Evolutionary conservation across 2,113 vertebrate species (phyloP), one percentile per base, ranked within the genome.

Genomic region (Oncorhynchus kisutch): DNA sequence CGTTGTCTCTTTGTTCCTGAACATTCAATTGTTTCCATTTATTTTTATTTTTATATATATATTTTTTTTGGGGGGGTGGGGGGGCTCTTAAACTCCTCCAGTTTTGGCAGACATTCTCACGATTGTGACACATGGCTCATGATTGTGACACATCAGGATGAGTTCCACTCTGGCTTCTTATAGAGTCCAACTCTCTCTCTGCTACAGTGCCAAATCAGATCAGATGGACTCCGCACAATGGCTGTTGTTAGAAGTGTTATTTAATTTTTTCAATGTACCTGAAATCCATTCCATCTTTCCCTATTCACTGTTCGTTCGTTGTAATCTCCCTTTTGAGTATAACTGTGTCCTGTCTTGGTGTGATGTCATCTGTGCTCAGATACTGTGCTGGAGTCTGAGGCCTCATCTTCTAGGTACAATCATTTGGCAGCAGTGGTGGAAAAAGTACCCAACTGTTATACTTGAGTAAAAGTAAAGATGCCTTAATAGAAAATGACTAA

Each of bases 201-300:
- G n/a, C 49, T 59, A 24, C 69, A 25, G 48, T 76, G 48, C 74
- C 62, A 78, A 39, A 79, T 74, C n/a, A 70, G 68, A 79, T 74
- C 68, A 70, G 68, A 70, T 70, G 68, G 22, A 13, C 20, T 70
- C 12, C 5, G 22, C 68, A 70, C 45, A 49, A 70, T 49, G 39
- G 68, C 20, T 20, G 67, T 12, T 24, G 39, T 49, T 70, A 48
- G 3, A 69, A 45, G 45, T 70, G 3, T 48, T 34, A 18, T 45
- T n/a, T 45, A 4, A 0, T 14, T 22, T 48, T 54, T 31, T 51
- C 22, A 57, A 67, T 29, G 1, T 75, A 12, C 51, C 27, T 49
- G 31, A 20, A 68, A 27, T 68, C 31, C 29, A 45, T 39, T 31
- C 31, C 14, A 20, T 67, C 27, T 18, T 29, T 18, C 51, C 18